Evolutionary conservation across 37 sponge, comb jelly and placozoan species (phyloP).

Genomic region (Haliclona indistincta): DNA sequence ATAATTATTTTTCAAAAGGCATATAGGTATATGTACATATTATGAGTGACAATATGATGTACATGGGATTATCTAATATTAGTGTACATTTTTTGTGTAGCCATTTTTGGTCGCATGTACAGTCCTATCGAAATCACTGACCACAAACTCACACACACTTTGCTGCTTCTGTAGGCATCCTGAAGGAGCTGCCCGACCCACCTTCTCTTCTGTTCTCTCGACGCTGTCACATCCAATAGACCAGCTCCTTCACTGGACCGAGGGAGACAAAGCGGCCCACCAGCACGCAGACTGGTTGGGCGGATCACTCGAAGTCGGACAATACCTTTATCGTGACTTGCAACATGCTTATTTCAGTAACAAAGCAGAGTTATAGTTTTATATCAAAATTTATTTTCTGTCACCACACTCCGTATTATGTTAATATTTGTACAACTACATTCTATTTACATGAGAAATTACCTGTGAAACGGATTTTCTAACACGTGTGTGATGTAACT

Average conservation of each 20-base stretch:
- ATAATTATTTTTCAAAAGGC: neutral
- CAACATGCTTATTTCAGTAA: neutral
- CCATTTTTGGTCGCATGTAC: neutral
- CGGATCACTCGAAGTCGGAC: neutral
- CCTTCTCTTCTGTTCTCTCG: conserved; percentile 16
- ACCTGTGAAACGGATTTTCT: too few species aligned
- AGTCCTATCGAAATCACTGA: neutral
- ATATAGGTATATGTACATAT: neutral
- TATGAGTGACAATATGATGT: neutral
- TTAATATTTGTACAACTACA: too few species aligned
- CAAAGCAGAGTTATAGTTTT: neutral
- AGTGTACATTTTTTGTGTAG: neutral
- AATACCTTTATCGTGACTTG: neutral
- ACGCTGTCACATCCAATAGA: conserved; percentile 23
- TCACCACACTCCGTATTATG: too few species aligned
- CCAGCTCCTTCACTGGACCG: conserved; percentile 17
- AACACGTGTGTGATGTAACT: too few species aligned
- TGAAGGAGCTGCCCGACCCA: conserved; percentile 19
- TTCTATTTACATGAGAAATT: too few species aligned
- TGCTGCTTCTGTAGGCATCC: conserved; percentile 46
- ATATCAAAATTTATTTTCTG: too few species aligned
- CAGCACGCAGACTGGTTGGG: neutral
- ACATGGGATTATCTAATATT: neutral
- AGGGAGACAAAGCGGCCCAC: conserved; percentile 25
- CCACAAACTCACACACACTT: neutral